A percentile compares a stretch with the other conserved stretches of the same genome.
phyloP scores from a whole-genome alignment of 1,140 invertebrate species.

The Zaprionus kolodkinae region DNA sequence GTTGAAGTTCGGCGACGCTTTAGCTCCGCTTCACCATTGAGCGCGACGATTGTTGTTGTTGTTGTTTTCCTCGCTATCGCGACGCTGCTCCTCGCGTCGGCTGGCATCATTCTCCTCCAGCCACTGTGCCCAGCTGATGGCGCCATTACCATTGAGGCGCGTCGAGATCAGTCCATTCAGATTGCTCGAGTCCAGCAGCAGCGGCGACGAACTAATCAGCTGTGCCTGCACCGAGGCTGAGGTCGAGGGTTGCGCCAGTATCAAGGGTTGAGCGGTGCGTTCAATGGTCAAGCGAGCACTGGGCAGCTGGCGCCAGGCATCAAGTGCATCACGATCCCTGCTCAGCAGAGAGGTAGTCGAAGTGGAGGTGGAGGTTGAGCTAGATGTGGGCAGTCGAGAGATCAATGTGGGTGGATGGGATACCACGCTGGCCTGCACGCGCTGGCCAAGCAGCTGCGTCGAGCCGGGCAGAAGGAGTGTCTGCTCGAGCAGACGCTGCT shows the following conservation, averaged over 20 bases:
- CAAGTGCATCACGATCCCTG: conserved; percentile 63
- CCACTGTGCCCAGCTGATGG: conserved; percentile 67
- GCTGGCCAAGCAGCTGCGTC: conserved; percentile 56
- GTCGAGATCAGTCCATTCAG: conserved; percentile 68
- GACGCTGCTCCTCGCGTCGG: conserved; percentile 50
- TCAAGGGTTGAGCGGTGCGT: conserved; percentile 62
- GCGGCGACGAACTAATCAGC: conserved; percentile 68
- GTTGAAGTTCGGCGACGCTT: conserved; percentile 39
- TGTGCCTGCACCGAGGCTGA: conserved; percentile 75
- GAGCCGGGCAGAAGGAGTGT: conserved; percentile 62
- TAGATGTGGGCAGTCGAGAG: conserved; percentile 50
- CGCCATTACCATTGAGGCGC: conserved; percentile 62
- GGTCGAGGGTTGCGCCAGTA: conserved; percentile 71
- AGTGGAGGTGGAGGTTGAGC: conserved; percentile 3
- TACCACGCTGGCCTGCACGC: conserved; percentile 71
- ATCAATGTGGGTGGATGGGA: conserved; percentile 74
- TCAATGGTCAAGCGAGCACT: conserved; percentile 68
- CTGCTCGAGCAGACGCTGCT: conserved; percentile 66
- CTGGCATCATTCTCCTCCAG: conserved; percentile 60
- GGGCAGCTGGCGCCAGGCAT: conserved; percentile 69
- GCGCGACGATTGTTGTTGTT: conserved; percentile 39
- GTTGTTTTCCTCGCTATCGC: conserved; percentile 44
- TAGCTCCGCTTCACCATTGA: conserved; percentile 49
- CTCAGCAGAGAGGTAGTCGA: conserved; percentile 40
- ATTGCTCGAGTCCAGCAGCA: conserved; percentile 61